Base-by-base conservation (phyloP, 2,888 invertebrate species). In the Cephus runcator region DNA sequence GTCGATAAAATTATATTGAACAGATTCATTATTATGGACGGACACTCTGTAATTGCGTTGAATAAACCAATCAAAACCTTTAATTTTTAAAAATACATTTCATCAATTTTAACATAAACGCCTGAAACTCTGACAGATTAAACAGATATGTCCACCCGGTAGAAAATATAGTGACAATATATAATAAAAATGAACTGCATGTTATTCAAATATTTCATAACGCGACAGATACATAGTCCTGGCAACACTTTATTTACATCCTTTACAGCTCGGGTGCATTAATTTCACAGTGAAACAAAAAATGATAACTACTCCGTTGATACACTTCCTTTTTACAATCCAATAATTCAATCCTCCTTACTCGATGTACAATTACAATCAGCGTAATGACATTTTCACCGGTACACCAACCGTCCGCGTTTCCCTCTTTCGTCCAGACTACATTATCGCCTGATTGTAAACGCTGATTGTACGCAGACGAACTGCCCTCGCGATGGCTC, bases 291-390 rank as follows among this genome's bases (percentile, higher is more conserved):
- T 34, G 69, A 69, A 74, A 77, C 73, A 35, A 75, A 77, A 77
- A 75, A 77, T 3, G 12, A 69, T 15, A 40, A 35, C 77, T 36
- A 33, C 69, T 69, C 23, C 56, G 23, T 56, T 56, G 23, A 56
- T 56, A 15, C 23, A 9, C 56, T 56, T 56, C 56, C 23, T 56
- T 56, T 69, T 75, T 34, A 78, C 75, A 74, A 75, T 78, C 71
- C 75, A 36, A 76, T 76, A 76, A 87, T 87, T 82, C 81, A 80
- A 81, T 83, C 81, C 78, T 75, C 69, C 74, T 69, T 69, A 78
- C 75, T 77, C 79, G 78, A 74, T 77, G 85, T 83, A 82, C 87
- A 88, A 89, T 90, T 90, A 88, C 87, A 90, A 89, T 90, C 88
- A 90, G 81, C 85, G 85, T 87, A 88, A 89, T 85, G 84, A 85